Evolutionary conservation across 2,888 invertebrate species (phyloP), one percentile per base, ranked within the genome.

Genomic region (Spicauda simplicius): DNA sequence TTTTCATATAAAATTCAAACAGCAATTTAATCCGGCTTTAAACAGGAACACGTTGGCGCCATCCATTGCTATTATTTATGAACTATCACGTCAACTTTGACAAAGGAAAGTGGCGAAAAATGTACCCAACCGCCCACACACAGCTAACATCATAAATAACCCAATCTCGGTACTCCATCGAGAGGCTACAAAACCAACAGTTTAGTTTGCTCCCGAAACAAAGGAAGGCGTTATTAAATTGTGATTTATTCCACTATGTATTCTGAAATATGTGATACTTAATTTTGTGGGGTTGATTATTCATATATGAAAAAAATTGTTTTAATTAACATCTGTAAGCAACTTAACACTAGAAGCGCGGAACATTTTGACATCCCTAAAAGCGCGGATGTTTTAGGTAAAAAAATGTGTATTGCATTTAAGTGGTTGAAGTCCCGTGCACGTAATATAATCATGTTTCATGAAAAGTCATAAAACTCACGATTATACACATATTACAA

Each of bases 61-160:
- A 55, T 63, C 48, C 30, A 64, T 64, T 33, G 48, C 25, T 37
- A 14, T 25, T 25, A 20, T 33, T 52, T 52, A 52, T 56, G 18
- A 52, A 64, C 64, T 64, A 57, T 20, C 56, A 37, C 50, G 56
- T 50, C 48, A 37, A 50, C 18, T 63, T 33, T 41, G 11, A 41
- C 37, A 52, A n/a, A 6, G 64, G 11, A 64, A 19, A 37, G 48
- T 6, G 57, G 50, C 2, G 48, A 20, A 52, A 62, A 64, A 50
- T 56, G 37, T 52, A 52, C 56, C 33, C 10, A 16, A 56, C 56
- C 18, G n/a, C 19, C n/a, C 18, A 30, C 20, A 30, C 4, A 25
- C 5, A 25, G 25, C 45, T 19, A 25, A 19, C 30, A 19, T 64
- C 64, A 64, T 64, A 64, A 64, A 64, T 64, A 20, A 58, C 58